Conservation (phyloP, 2,888 invertebrate genomes). For the Mimas tiliae region DNA sequence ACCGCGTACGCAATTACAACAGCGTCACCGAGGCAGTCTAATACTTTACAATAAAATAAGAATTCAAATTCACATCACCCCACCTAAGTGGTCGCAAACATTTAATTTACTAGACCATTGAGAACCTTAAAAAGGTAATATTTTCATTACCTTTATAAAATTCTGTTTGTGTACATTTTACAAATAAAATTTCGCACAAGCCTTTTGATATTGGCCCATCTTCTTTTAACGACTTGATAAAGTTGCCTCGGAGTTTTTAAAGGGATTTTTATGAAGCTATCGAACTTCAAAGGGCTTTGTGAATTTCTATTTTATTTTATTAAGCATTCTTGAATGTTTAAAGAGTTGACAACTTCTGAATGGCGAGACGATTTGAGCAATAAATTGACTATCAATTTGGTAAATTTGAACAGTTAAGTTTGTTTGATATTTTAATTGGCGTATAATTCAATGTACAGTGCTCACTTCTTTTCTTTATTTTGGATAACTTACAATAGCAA, state of each 20-base stretch:
- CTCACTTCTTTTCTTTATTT: too few relatives aligned
- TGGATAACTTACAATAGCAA: too few relatives aligned
- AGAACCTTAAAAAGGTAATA: not conserved
- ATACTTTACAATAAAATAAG: too few relatives aligned
- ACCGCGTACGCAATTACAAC: too few relatives aligned
- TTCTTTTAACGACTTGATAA: constrained; percentile 26
- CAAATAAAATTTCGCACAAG: constrained; percentile 7
- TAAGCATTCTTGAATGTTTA: not conserved
- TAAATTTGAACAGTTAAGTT: not conserved
- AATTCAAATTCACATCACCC: too few relatives aligned
- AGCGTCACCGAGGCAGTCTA: too few relatives aligned
- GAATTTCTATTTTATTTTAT: constrained; percentile 21
- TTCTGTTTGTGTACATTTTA: constrained; percentile 23
- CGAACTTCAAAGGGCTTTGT: constrained; percentile 24
- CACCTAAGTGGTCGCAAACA: too few relatives aligned
- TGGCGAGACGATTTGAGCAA: not conserved
- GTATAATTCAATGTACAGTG: not conserved
- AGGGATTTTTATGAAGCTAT: constrained; percentile 16
- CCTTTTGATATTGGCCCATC: not conserved
- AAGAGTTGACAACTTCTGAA: constrained; percentile 8
- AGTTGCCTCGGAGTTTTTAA: constrained; percentile 14
- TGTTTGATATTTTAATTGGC: not conserved
- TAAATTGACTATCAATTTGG: constrained; percentile 3
- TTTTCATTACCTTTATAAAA: constrained; percentile 30
- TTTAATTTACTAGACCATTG: not conserved